A percentile compares a stretch with the other conserved stretches of the same genome.
Evolutionary conservation across 2,888 invertebrate species (phyloP).

Genomic region (Erannis defoliaria): DNA sequence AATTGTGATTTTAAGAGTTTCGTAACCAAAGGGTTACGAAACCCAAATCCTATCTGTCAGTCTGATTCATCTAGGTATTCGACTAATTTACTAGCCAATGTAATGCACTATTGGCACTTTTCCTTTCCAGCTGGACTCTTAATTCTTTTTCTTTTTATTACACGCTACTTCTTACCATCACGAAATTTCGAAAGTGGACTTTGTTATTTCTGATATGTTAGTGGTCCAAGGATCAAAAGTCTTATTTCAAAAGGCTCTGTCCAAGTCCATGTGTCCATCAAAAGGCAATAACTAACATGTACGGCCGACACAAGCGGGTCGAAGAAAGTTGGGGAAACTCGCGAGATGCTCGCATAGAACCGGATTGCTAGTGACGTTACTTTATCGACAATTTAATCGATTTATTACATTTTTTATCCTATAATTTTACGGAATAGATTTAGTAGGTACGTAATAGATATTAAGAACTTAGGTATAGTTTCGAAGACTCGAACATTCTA

Average conservation of each 20-base stretch:
- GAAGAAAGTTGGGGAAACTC: constrained; percentile 83
- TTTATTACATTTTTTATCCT: background rate
- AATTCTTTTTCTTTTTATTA: too few species aligned
- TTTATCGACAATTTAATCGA: constrained; percentile 29
- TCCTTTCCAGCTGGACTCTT: too few species aligned
- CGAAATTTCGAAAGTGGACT: background rate
- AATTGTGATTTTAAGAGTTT: too few species aligned
- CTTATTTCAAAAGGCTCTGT: background rate
- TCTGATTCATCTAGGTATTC: too few species aligned
- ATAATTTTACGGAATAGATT: background rate
- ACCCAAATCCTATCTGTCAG: too few species aligned
- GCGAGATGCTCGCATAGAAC: constrained; percentile 70
- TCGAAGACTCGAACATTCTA: too few species aligned
- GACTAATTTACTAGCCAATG: too few species aligned
- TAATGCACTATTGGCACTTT: too few species aligned
- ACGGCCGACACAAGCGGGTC: constrained; percentile 67
- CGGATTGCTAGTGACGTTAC: constrained; percentile 56
- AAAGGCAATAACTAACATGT: constrained; percentile 52
- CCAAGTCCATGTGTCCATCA: background rate
- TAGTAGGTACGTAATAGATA: background rate
- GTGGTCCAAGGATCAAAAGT: constrained; percentile 4
- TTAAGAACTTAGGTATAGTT: background rate
- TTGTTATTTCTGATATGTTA: background rate
- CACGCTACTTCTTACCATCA: too few species aligned
- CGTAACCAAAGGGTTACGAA: too few species aligned